A percentile compares a stretch with the other conserved stretches of the same genome.
phyloP scores from a whole-genome alignment of 2,113 vertebrate genomes.

The Lasiurus borealis region DNA sequence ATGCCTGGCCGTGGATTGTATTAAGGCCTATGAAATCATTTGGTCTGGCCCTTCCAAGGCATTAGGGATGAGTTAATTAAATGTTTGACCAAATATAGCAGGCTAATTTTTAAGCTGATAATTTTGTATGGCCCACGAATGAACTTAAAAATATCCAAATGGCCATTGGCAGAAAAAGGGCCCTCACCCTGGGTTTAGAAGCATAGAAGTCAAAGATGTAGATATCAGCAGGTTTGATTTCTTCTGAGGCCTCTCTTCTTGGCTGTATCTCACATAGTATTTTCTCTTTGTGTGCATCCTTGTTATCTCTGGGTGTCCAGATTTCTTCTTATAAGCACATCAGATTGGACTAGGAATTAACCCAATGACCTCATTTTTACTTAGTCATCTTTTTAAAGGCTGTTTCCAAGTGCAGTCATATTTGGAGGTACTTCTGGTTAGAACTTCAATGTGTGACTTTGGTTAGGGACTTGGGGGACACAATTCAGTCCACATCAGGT shows the following conservation, averaged over 20 bases:
- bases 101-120: too few species aligned
- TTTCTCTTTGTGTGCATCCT: background rate
- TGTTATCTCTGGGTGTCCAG: background rate
- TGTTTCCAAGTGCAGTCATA: background rate
- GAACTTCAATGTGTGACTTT: background rate
- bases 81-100: too few species aligned
- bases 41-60: too few species aligned
- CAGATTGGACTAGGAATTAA: background rate
- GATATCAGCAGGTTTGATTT: background rate
- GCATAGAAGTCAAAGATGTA: background rate
- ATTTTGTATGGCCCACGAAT: too few species aligned
- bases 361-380: background rate
- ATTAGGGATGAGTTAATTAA: too few species aligned
- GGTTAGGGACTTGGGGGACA: accelerated
- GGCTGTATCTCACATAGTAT: background rate
- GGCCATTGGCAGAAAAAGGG: too few species aligned
- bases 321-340: background rate
- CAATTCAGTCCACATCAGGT: background rate
- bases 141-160: too few species aligned
- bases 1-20: too few species aligned
- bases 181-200: background rate
- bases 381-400: background rate
- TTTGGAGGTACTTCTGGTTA: background rate
- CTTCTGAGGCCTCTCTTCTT: background rate
- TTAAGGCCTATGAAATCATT: too few species aligned